phyloP scores from a whole-genome alignment of 2,888 invertebrate species.

The Disparrhopalites patrizii region DNA sequence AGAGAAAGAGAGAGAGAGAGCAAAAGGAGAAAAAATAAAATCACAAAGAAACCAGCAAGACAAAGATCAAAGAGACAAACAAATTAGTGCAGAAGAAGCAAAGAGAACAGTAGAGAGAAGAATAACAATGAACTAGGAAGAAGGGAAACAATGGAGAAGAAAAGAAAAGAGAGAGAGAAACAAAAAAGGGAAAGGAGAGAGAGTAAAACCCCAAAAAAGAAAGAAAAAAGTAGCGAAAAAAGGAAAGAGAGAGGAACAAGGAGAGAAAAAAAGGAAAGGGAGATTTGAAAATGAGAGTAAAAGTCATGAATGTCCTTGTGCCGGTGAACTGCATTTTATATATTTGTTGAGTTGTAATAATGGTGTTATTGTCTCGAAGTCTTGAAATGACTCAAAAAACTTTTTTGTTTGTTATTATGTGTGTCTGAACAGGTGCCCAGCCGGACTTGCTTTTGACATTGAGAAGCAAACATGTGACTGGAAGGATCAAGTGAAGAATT shows the following conservation, averaged over 20 bases:
- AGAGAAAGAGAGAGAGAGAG: not conserved
- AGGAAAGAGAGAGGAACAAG: not conserved
- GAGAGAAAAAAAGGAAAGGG: not conserved
- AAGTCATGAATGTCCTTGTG: constrained; percentile 2
- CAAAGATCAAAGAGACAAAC: too few relatives aligned
- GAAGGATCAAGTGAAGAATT: constrained; percentile 90
- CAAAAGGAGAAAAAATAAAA: too few relatives aligned
- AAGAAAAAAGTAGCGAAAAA: not conserved
- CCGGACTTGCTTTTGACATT: constrained; percentile 87
- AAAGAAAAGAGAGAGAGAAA: too few relatives aligned
- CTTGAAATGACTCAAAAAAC: constrained; percentile 11
- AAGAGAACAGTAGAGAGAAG: too few relatives aligned
- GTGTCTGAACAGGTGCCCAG: constrained; percentile 70
- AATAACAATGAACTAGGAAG: too few relatives aligned
- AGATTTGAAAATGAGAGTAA: constrained; percentile 3
- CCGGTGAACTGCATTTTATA: constrained; percentile 1
- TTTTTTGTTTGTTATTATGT: constrained; percentile 3
- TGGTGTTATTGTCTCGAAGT: not conserved
- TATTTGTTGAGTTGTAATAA: not conserved
- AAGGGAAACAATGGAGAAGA: too few relatives aligned
- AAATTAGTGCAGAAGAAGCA: too few relatives aligned
- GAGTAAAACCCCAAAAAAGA: not conserved
- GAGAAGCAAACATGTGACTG: constrained; percentile 94
- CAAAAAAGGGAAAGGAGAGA: too few relatives aligned
- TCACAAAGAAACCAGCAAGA: too few relatives aligned